Evolutionary conservation across 2,797 vertebrate genomes (phyloP).

Genomic region (Anolis apletophallus): DNA sequence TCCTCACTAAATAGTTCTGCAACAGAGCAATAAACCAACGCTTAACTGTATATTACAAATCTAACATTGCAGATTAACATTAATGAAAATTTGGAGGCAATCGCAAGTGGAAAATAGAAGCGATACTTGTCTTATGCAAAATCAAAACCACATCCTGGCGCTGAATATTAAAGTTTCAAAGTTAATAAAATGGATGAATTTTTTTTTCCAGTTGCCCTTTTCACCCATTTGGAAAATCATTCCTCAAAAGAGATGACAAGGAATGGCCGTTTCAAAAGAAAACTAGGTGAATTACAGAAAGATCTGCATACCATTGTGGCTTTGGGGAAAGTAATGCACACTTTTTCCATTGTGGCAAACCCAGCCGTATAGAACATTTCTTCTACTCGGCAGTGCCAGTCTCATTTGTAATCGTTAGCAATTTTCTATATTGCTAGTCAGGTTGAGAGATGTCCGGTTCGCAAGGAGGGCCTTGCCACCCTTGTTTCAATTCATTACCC

Average conservation of each 20-base stretch:
- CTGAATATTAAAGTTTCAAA: neutral
- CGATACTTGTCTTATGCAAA: neutral
- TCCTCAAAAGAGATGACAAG: too few relatives aligned
- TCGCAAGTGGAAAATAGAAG: neutral
- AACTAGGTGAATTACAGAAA: neutral
- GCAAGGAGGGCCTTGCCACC: neutral
- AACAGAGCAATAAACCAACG: neutral
- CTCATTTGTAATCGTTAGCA: constrained; percentile 7
- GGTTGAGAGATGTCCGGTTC: neutral
- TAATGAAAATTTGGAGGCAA: neutral
- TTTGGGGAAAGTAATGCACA: neutral
- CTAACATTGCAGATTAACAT: neutral
- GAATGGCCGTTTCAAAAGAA: neutral
- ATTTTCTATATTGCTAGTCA: neutral
- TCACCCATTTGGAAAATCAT: neutral
- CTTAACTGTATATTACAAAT: neutral
- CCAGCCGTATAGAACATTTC: neutral
- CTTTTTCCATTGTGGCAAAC: neutral
- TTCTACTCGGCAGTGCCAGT: neutral
- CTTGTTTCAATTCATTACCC: constrained; percentile 30
- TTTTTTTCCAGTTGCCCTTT: neutral
- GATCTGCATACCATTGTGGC: neutral
- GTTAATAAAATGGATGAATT: neutral
- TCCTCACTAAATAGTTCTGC: neutral
- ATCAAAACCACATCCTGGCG: neutral